Evolutionary conservation across 2,113 vertebrate genomes (phyloP).

Genomic region (Geococcyx californianus): DNA sequence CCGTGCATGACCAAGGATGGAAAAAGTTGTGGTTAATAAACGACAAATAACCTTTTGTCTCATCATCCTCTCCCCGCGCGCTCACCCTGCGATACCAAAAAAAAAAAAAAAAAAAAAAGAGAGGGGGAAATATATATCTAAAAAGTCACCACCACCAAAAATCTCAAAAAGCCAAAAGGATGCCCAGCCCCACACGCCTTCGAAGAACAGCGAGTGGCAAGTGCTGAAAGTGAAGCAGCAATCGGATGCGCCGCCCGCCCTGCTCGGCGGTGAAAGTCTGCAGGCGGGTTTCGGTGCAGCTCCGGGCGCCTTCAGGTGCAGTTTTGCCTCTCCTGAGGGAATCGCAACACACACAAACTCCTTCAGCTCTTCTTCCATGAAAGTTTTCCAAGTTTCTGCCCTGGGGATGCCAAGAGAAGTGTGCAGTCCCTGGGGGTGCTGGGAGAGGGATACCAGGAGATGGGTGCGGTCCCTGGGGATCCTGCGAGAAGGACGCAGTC

Average conservation of each 20-base stretch:
- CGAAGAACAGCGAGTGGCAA: constrained; percentile 67
- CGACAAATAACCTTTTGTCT: constrained; percentile 69
- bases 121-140: not conserved
- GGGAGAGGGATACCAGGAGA: not conserved
- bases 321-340: not conserved
- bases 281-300: not conserved
- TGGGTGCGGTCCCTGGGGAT: too few relatives aligned
- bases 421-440: not conserved
- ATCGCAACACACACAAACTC: not conserved
- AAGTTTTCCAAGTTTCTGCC: not conserved
- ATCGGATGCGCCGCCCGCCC: not conserved
- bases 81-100: not conserved
- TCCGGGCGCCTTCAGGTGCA: fast-evolving
- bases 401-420: not conserved
- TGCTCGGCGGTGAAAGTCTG: not conserved
- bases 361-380: fast-evolving
- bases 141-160: constrained; percentile 18
- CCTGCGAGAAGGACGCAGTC: not conserved
- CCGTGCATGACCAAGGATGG: constrained; percentile 70
- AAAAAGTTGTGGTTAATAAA: constrained; percentile 76
- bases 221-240: not conserved
- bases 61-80: not conserved
- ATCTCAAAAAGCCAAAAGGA: constrained; percentile 7
- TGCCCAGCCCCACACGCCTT: constrained; percentile 34
- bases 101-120: not conserved